Conservation (phyloP, 2,888 invertebrate species). For the Electrophaes corylata region DNA sequence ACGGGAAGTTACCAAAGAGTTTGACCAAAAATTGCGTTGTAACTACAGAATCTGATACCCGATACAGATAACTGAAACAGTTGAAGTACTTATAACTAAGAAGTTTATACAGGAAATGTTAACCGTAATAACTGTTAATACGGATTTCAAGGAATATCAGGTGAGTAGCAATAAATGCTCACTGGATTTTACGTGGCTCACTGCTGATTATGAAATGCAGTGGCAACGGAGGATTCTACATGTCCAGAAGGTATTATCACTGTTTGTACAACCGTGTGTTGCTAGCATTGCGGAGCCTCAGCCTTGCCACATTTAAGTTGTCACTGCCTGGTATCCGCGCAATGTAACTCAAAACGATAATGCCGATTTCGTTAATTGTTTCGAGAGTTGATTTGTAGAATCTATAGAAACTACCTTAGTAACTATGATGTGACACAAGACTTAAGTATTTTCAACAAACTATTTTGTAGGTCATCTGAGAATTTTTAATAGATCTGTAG, state of each 20-base stretch:
- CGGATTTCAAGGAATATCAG: conserved; percentile 16
- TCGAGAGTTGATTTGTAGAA: no score
- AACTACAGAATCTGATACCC: no score
- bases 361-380: no score
- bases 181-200: conserved; percentile 14
- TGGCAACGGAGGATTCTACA: conserved; percentile 14
- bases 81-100: background rate
- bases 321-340: no score
- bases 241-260: conserved; percentile 14
- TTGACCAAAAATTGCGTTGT: no score
- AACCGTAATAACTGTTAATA: background rate
- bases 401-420: background rate
- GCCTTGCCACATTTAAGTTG: no score
- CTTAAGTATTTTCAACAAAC: background rate
- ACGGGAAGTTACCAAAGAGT: no score
- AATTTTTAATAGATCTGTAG: no score
- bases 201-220: conserved; percentile 15
- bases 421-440: background rate
- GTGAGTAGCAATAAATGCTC: conserved; percentile 13
- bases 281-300: no score
- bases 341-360: no score
- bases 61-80: no score
- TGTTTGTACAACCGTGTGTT: conserved; percentile 4
- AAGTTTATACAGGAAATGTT: background rate
- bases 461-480: background rate